Percentiles rank a stretch among this genome's conserved stretches.
phyloP scores from a whole-genome alignment of 2,797 vertebrate species.

The Hypotaenidia okinawae region DNA sequence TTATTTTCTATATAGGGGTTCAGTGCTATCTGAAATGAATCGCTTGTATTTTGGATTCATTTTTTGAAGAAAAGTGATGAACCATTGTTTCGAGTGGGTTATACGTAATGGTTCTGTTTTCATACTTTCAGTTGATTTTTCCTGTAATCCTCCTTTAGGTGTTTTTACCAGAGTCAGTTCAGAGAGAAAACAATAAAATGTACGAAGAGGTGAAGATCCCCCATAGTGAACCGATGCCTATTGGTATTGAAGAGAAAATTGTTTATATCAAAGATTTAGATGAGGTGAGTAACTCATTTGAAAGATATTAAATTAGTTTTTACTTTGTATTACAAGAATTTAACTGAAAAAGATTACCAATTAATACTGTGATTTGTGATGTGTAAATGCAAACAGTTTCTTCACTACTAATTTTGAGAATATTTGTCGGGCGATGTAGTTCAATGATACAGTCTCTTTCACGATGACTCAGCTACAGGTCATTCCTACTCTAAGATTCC shows the following conservation, averaged over 20 bases:
- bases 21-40: neutral
- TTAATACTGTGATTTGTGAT: neutral
- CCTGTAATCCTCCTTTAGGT: conserved; percentile 79
- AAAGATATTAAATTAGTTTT: neutral
- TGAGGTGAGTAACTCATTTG: conserved; percentile 84
- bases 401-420: neutral
- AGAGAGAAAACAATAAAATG: conserved; percentile 92
- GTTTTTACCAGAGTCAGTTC: conserved; percentile 92
- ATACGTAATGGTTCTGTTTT: neutral
- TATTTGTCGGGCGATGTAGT: neutral
- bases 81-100: neutral
- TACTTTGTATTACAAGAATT: neutral
- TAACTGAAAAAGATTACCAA: neutral
- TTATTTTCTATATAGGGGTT: neutral
- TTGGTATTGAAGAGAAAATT: conserved; percentile 92
- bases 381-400: neutral
- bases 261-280: conserved; percentile 93
- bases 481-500: neutral
- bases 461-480: neutral
- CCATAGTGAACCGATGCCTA: conserved; percentile 89
- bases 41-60: neutral
- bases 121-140: neutral
- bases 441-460: neutral
- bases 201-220: conserved; percentile 96
- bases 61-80: neutral